A percentile compares a stretch with the other conserved stretches of the same genome.
These are phyloP conservation scores for Athalia cordata DNA, from an alignment of 2,888 invertebrate species.

Conservation along the genomic window DNA sequence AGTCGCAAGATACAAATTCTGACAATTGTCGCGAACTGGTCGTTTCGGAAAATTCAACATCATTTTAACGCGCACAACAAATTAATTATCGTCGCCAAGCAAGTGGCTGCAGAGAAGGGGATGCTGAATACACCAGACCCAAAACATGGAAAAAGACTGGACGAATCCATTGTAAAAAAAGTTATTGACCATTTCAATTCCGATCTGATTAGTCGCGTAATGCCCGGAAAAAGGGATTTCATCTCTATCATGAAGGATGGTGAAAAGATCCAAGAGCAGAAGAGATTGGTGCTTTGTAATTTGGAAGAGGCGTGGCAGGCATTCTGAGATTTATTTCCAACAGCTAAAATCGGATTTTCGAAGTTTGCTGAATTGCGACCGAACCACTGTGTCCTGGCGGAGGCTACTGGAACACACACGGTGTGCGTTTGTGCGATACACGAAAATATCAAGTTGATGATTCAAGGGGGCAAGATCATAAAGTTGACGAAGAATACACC, in stretches of 20 bases:
- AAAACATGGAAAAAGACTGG: background rate
- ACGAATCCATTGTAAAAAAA: background rate
- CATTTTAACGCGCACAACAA: constrained; percentile 7
- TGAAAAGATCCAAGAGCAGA: constrained; percentile 43
- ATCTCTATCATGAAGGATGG: constrained; percentile 42
- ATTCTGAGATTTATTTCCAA: constrained; percentile 44
- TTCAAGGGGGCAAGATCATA: constrained; percentile 33
- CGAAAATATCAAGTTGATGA: constrained; percentile 48
- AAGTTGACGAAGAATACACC: constrained; percentile 35
- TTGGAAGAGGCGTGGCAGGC: constrained; percentile 40
- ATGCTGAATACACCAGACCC: background rate
- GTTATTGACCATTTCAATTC: constrained; percentile 40
- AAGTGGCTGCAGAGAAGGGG: background rate
- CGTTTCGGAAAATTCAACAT: constrained; percentile 11
- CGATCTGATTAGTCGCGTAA: constrained; percentile 40
- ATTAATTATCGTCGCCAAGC: constrained; percentile 14
- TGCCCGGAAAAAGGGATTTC: constrained; percentile 47
- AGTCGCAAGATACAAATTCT: constrained; percentile 11
- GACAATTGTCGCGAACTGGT: constrained; percentile 9
- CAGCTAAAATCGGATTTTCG: constrained; percentile 41
- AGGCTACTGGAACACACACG: constrained; percentile 47
- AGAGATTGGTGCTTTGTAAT: constrained; percentile 48
- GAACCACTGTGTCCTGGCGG: constrained; percentile 47
- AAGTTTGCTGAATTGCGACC: constrained; percentile 47
- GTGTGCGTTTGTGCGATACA: constrained; percentile 50